phyloP scores from a whole-genome alignment of 1,140 invertebrate species.

The Aphelinus certus region DNA sequence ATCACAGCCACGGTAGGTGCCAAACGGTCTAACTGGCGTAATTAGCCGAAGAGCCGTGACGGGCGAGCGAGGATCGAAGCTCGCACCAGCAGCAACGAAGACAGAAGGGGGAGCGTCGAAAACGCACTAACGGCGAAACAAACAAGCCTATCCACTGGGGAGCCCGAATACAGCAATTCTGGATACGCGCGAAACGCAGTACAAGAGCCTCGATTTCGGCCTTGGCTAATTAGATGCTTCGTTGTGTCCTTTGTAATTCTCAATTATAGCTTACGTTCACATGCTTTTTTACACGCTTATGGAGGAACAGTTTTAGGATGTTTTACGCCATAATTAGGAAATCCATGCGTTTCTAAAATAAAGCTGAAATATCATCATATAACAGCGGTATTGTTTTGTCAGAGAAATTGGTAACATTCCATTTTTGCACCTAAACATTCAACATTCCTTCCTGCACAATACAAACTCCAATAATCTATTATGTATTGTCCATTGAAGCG shows the following conservation, averaged over 20 bases:
- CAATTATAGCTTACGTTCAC: no score
- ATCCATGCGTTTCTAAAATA: no score
- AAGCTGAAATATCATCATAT: no score
- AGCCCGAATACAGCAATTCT: no score
- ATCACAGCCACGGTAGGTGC: conserved; percentile 39
- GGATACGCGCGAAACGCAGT: neutral
- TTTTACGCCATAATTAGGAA: neutral
- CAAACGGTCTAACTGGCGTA: conserved; percentile 45
- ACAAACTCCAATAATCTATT: no score
- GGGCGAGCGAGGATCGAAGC: neutral
- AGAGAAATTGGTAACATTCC: no score
- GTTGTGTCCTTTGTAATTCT: conserved; percentile 19
- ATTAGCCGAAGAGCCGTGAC: conserved; percentile 38
- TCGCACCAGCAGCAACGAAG: conserved; percentile 3
- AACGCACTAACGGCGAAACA: conserved; percentile 48
- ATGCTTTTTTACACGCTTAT: neutral
- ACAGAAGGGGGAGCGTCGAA: conserved; percentile 39
- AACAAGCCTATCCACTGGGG: conserved; percentile 34
- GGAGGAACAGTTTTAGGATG: conserved; percentile 5
- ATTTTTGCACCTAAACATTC: no score
- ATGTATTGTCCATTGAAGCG: no score
- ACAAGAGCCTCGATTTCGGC: conserved; percentile 21
- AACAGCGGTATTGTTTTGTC: no score
- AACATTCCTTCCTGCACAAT: no score
- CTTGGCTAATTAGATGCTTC: conserved; percentile 42